phyloP scores from a whole-genome alignment of 2,113 vertebrate species.

The Paratilapia polleni region DNA sequence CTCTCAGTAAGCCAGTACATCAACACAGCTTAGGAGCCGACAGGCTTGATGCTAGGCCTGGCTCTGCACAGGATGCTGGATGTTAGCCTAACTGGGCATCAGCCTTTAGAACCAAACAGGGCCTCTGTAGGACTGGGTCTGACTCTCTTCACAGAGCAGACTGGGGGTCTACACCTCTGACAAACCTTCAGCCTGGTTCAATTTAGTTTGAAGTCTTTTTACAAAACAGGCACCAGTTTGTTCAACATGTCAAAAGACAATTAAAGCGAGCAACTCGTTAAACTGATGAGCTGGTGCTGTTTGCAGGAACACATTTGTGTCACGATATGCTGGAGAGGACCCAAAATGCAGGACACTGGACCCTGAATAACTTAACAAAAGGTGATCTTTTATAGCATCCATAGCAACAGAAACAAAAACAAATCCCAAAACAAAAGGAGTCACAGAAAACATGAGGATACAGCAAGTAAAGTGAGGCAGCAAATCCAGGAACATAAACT shows the following conservation, averaged over 20 bases:
- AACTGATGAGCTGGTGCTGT: background rate
- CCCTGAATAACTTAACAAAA: background rate
- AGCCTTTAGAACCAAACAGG: background rate
- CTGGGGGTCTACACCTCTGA: background rate
- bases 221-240: background rate
- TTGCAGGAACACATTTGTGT: background rate
- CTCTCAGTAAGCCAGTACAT: conserved; percentile 48
- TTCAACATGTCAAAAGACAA: background rate
- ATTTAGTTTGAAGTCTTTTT: background rate
- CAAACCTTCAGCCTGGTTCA: background rate
- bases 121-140: background rate
- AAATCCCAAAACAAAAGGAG: background rate
- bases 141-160: background rate
- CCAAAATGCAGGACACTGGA: background rate
- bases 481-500: background rate
- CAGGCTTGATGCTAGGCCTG: conserved; percentile 10
- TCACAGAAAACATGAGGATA: background rate
- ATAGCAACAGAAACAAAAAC: background rate
- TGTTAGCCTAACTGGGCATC: background rate
- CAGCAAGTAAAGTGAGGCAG: background rate
- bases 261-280: background rate
- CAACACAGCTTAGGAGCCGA: background rate
- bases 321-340: background rate
- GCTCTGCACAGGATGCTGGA: background rate
- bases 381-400: background rate